These are phyloP conservation scores for Achroia grisella DNA, from an alignment of 1,140 invertebrate species.

Conservation along the genomic window DNA sequence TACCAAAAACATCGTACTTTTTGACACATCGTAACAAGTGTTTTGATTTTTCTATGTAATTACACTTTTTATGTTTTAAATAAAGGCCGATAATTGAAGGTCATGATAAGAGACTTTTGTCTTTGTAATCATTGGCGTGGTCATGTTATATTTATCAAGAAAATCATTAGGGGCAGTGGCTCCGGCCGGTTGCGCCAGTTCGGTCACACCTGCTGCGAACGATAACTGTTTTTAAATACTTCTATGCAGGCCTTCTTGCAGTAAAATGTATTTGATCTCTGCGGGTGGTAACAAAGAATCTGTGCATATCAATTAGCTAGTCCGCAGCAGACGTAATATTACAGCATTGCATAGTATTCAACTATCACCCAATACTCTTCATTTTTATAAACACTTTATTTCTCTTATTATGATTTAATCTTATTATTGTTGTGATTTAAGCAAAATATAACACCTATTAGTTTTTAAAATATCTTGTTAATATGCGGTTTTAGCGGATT, in stretches of 20 bases:
- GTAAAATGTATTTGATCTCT: slow-evolving; percentile 9
- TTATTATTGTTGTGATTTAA: too few relatives aligned
- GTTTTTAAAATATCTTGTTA: too few relatives aligned
- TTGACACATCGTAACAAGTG: slow-evolving; percentile 68
- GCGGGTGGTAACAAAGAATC: slow-evolving; percentile 9
- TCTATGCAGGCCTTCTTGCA: slow-evolving; percentile 14
- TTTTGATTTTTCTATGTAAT: slow-evolving; percentile 60
- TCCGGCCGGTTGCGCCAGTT: slow-evolving; percentile 40
- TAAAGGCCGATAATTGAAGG: slow-evolving; percentile 42
- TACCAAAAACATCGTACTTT: slow-evolving; percentile 62
- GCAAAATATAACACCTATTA: too few relatives aligned
- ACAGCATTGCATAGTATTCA: slow-evolving; percentile 32
- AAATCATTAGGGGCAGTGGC: slow-evolving; percentile 25
- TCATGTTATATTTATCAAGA: slow-evolving; percentile 58
- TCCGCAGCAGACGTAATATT: slow-evolving; percentile 30
- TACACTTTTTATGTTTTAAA: slow-evolving; percentile 27
- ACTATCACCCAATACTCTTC: too few relatives aligned
- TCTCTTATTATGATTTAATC: too few relatives aligned
- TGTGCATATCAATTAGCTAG: slow-evolving; percentile 27
- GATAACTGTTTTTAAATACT: slow-evolving; percentile 19
- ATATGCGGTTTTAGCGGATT: too few relatives aligned
- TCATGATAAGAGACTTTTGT: slow-evolving; percentile 41
- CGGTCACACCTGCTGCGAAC: slow-evolving; percentile 29
- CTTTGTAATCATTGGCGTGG: slow-evolving; percentile 50
- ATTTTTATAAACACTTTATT: too few relatives aligned